A percentile compares a stretch with the other conserved stretches of the same genome.
Evolutionary conservation across 2,888 invertebrate genomes (phyloP).

Genomic region (Tachina fera): DNA sequence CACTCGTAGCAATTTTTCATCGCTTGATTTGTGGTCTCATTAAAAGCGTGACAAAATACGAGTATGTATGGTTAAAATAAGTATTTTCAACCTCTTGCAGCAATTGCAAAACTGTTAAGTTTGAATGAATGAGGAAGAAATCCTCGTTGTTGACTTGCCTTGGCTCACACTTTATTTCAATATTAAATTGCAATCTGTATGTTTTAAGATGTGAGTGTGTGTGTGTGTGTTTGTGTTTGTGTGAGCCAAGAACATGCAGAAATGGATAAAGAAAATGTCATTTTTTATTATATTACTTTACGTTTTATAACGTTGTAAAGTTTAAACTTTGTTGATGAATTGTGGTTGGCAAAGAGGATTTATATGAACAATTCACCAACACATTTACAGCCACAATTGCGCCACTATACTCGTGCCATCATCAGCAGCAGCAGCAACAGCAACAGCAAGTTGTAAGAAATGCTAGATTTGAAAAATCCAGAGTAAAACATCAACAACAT

Average conservation of each 20-base stretch:
- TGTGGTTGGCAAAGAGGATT: conserved; percentile 69
- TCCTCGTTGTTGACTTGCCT: neutral
- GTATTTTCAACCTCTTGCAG: conserved; percentile 62
- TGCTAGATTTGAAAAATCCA: conserved; percentile 19
- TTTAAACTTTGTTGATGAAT: conserved; percentile 72
- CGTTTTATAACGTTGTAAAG: conserved; percentile 71
- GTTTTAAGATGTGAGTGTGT: conserved; percentile 1
- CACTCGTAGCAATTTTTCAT: conserved; percentile 63
- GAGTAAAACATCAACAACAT: conserved; percentile 53
- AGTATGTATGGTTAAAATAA: conserved; percentile 66
- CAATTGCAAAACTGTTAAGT: conserved; percentile 57
- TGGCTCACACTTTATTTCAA: conserved; percentile 30
- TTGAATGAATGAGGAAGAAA: conserved; percentile 44
- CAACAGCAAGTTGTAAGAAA: conserved; percentile 24
- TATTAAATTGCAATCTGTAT: conserved; percentile 57
- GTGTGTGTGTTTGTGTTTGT: conserved; percentile 23
- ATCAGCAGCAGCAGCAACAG: conserved; percentile 31
- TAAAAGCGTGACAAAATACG: conserved; percentile 72
- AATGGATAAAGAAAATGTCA: conserved; percentile 64
- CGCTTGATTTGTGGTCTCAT: conserved; percentile 72
- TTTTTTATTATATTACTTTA: conserved; percentile 71
- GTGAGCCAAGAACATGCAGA: neutral
- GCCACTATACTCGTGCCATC: conserved; percentile 7
- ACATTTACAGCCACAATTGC: conserved; percentile 42
- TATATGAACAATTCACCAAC: conserved; percentile 66